These are phyloP conservation scores for Sinohyriopsis cumingii DNA, from an alignment of 2,888 invertebrate species.

Conservation along the genomic window DNA sequence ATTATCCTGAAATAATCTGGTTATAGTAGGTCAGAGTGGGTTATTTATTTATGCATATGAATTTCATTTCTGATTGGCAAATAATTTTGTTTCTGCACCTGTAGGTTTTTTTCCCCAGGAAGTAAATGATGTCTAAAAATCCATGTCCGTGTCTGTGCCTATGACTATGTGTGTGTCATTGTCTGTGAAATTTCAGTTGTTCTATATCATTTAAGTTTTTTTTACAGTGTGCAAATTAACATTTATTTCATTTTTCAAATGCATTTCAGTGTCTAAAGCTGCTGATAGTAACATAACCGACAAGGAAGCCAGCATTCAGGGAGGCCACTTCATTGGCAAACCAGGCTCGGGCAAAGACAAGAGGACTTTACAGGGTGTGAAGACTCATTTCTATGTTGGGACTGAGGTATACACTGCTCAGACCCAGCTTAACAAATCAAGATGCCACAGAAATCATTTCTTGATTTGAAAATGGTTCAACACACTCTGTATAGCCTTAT, in stretches of 20 bases:
- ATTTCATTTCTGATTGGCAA: too few relatives aligned
- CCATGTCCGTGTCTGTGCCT: too few relatives aligned
- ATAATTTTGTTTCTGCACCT: too few relatives aligned
- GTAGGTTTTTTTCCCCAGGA: too few relatives aligned
- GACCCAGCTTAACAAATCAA: not conserved
- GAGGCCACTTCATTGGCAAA: conserved; percentile 58
- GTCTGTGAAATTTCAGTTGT: too few relatives aligned
- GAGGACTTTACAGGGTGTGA: conserved; percentile 65
- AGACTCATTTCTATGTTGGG: conserved; percentile 70
- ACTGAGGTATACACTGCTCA: conserved; percentile 64
- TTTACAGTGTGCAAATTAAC: too few relatives aligned
- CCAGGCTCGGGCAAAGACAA: conserved; percentile 67
- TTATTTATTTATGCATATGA: too few relatives aligned
- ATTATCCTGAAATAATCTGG: too few relatives aligned
- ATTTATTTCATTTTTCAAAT: not conserved
- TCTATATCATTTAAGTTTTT: too few relatives aligned
- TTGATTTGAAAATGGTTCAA: not conserved
- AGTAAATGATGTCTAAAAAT: too few relatives aligned
- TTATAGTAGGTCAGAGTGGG: too few relatives aligned
- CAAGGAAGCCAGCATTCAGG: conserved; percentile 47
- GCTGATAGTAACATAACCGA: conserved; percentile 48
- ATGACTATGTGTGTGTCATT: too few relatives aligned
- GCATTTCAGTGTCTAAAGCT: conserved; percentile 53
- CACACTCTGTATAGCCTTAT: not conserved
- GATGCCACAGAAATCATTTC: not conserved